Evolutionary conservation across 2,797 vertebrate genomes (phyloP).

Genomic region (Sorex maritimensis): DNA sequence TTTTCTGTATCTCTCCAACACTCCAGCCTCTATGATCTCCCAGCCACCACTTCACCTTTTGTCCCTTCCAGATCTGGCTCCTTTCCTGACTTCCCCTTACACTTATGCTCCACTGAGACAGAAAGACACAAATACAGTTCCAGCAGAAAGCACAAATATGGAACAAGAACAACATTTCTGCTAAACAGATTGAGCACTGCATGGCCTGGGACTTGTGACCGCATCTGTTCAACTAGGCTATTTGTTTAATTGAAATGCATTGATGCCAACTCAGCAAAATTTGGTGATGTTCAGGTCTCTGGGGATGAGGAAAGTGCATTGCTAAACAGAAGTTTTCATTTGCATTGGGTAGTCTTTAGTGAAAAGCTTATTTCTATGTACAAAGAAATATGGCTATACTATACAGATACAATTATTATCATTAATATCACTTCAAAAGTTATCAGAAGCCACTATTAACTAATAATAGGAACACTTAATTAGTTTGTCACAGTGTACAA

Average conservation of each 20-base stretch:
- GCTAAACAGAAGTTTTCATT: slow-evolving; percentile 11
- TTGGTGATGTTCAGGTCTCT: not conserved
- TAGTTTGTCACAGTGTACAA: not conserved
- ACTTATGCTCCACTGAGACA: slow-evolving; percentile 68
- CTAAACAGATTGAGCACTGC: slow-evolving; percentile 68
- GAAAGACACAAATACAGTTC: slow-evolving; percentile 62
- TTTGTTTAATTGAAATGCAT: slow-evolving; percentile 77
- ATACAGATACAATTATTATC: not conserved
- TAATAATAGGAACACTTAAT: not conserved
- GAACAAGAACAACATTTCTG: slow-evolving; percentile 67
- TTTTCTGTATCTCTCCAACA: slow-evolving; percentile 29
- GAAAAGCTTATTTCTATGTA: slow-evolving; percentile 29
- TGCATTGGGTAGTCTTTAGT: not conserved
- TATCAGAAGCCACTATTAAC: not conserved
- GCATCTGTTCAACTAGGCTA: slow-evolving; percentile 63
- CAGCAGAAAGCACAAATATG: slow-evolving; percentile 63
- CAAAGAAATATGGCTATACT: not conserved
- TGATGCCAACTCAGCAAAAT: slow-evolving; percentile 76
- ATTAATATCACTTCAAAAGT: slow-evolving; percentile 44
- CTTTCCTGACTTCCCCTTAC: slow-evolving; percentile 57
- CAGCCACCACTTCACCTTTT: slow-evolving; percentile 43
- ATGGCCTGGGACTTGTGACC: slow-evolving; percentile 55
- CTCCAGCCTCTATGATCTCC: not conserved
- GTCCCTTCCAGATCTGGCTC: slow-evolving; percentile 53
- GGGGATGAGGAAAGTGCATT: not conserved